Evolutionary conservation across 2,113 vertebrate species (phyloP).

Genomic region (Chloebia gouldiae): DNA sequence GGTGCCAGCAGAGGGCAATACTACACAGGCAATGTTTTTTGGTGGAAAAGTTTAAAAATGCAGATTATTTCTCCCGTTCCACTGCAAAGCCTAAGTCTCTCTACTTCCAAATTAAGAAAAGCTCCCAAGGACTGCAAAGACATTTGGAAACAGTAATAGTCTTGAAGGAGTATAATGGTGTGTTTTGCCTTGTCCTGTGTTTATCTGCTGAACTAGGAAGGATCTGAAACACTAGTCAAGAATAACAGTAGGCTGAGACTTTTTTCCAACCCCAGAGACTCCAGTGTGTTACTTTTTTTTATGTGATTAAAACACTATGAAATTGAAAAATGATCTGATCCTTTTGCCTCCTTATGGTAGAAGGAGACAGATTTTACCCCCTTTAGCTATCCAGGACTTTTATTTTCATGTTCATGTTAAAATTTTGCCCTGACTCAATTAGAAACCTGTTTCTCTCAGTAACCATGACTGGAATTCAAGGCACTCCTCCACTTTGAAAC

Average conservation of each 20-base stretch:
- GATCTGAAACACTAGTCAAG: not conserved
- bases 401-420: not conserved
- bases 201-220: not conserved
- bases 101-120: not conserved
- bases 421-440: not conserved
- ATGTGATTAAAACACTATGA: not conserved
- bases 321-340: not conserved
- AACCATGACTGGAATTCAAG: not conserved
- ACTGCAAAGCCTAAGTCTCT: not conserved
- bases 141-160: not conserved
- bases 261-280: not conserved
- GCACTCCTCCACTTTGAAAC: not conserved
- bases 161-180: not conserved
- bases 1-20: conserved; percentile 28
- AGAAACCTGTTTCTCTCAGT: not conserved
- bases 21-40: not conserved
- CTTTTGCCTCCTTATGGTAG: not conserved
- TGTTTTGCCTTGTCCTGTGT: not conserved
- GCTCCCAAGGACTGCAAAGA: not conserved
- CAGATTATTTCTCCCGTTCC: not conserved
- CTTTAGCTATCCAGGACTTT: not conserved
- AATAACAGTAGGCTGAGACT: not conserved
- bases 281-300: not conserved
- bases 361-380: not conserved
- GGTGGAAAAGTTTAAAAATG: not conserved